Percentiles rank a stretch among this genome's conserved stretches.
These are phyloP conservation scores for Iguana delicatissima DNA, from an alignment of 2,797 vertebrate genomes.

Conservation along the genomic window DNA sequence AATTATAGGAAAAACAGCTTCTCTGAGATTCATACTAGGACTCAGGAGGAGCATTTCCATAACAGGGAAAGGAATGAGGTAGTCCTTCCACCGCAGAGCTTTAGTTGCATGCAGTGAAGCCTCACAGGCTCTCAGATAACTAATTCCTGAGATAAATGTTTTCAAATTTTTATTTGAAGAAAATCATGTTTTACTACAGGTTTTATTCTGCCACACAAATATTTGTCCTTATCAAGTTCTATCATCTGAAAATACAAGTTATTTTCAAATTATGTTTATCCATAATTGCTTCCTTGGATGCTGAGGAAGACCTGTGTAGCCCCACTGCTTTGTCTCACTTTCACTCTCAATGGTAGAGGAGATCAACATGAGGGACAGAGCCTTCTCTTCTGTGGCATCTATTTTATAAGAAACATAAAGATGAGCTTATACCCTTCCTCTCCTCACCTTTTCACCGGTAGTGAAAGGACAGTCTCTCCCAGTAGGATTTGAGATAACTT, in stretches of 20 bases:
- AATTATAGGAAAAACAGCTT: slow-evolving; percentile 7
- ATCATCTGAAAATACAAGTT: not conserved
- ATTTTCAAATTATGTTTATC: not conserved
- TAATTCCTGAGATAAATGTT: not conserved
- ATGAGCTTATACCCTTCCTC: not conserved
- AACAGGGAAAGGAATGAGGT: not conserved
- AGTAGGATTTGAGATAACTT: not conserved
- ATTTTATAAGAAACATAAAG: too few species aligned
- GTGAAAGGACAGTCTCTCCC: not conserved
- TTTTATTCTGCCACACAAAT: not conserved
- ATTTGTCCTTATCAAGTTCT: not conserved
- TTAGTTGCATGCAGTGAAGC: not conserved
- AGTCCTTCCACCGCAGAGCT: not conserved
- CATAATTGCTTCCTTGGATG: slow-evolving; percentile 12
- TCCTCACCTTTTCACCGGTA: not conserved
- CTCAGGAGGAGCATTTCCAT: not conserved
- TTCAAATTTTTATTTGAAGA: not conserved
- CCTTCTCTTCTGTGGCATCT: not conserved
- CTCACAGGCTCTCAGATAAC: not conserved
- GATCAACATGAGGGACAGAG: not conserved
- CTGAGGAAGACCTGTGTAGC: too few species aligned
- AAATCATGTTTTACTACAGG: not conserved
- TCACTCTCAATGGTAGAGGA: not conserved
- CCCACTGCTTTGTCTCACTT: not conserved
- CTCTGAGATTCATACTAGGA: not conserved